phyloP scores from a whole-genome alignment of 2,888 invertebrate species.

The Heteromurus nitidus region DNA sequence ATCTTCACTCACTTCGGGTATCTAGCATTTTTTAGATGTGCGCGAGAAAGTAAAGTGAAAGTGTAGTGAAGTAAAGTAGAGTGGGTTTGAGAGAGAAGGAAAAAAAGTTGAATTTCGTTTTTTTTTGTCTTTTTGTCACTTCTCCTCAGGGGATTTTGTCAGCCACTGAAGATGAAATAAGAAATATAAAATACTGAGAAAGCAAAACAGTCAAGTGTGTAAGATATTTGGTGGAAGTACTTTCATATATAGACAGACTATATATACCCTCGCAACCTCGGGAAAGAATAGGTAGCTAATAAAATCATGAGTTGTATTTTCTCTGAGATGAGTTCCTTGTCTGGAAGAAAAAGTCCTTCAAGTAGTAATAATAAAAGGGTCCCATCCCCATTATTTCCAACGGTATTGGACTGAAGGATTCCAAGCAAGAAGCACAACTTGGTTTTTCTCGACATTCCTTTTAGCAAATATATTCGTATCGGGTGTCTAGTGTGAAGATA shows the following conservation, averaged over 20 bases:
- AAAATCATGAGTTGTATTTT: neutral
- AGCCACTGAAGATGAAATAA: neutral
- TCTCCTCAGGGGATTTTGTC: conserved; percentile 31
- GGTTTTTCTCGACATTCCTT: neutral
- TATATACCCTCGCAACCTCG: neutral
- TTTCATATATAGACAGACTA: neutral
- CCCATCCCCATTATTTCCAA: conserved; percentile 5
- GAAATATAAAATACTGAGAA: neutral
- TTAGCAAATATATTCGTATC: neutral
- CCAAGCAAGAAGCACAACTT: no score
- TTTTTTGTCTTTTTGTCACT: conserved; percentile 34
- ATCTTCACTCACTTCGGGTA: no score
- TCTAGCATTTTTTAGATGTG: conserved; percentile 9
- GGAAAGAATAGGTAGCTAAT: conserved; percentile 11
- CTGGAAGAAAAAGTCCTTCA: conserved; percentile 2
- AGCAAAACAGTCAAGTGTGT: neutral
- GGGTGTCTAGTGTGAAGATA: neutral
- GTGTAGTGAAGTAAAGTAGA: neutral
- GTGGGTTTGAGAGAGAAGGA: neutral
- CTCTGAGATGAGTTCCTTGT: neutral
- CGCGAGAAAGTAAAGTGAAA: neutral
- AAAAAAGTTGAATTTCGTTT: conserved; percentile 17
- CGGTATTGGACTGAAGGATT: no score
- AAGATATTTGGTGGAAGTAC: no score
- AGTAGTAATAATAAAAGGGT: conserved; percentile 30